A percentile compares a stretch with the other conserved stretches of the same genome.
phyloP scores from a whole-genome alignment of 2,888 invertebrate species.

The Chrysotoxum bicinctum region DNA sequence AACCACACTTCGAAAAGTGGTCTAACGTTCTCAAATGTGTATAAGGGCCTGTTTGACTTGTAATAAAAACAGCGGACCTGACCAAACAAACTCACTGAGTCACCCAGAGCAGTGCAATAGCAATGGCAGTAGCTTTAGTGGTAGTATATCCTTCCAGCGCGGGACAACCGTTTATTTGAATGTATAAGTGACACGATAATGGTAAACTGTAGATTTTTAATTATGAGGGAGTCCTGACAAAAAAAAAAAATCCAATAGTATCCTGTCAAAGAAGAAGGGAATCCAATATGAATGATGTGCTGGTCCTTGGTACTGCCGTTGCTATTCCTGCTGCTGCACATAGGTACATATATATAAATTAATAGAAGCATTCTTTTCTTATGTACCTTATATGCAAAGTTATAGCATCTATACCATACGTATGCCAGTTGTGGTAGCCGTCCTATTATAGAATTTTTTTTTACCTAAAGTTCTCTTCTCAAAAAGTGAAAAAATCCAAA shows the following conservation, averaged over 20 bases:
- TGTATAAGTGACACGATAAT: conserved; percentile 72
- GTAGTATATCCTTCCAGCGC: conserved; percentile 38
- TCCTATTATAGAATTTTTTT: conserved; percentile 44
- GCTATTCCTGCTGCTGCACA: conserved; percentile 12
- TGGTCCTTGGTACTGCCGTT: conserved; percentile 1
- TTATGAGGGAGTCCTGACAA: conserved; percentile 74
- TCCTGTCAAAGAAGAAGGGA: conserved; percentile 47
- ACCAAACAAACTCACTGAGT: conserved; percentile 26
- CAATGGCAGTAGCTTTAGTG: conserved; percentile 34
- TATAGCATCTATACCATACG: not conserved
- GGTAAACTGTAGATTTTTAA: conserved; percentile 75
- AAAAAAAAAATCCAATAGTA: conserved; percentile 16
- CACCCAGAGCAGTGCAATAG: conserved; percentile 38
- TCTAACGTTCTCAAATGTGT: not conserved
- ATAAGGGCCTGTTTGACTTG: not conserved
- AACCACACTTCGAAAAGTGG: not conserved
- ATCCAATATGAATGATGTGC: conserved; percentile 69
- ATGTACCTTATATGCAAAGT: not conserved
- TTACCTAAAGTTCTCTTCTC: conserved; percentile 50
- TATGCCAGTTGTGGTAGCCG: conserved; percentile 3
- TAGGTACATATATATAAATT: conserved; percentile 29
- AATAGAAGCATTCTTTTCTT: conserved; percentile 30
- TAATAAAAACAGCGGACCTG: not conserved
- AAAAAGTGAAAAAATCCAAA: conserved; percentile 48
- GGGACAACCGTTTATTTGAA: conserved; percentile 60